Conservation (phyloP, 2,797 vertebrate genomes). For the Gadopsis marmoratus region DNA sequence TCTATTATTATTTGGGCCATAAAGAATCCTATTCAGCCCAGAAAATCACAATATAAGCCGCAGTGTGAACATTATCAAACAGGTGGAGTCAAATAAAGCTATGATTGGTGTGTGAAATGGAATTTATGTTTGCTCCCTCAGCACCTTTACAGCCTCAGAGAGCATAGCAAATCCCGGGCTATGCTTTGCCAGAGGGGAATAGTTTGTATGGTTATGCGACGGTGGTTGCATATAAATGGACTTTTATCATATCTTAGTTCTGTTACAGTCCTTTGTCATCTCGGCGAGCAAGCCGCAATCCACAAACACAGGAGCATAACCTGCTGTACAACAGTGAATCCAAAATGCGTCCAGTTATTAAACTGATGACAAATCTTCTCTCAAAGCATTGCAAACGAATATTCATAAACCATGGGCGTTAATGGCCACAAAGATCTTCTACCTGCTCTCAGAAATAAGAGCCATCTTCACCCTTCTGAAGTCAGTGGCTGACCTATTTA, state of each 20-base stretch:
- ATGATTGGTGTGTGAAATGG: conserved; percentile 72
- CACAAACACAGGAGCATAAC: conserved; percentile 23
- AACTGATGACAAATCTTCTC: conserved; percentile 40
- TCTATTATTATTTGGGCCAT: conserved; percentile 69
- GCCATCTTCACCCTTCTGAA: conserved; percentile 37
- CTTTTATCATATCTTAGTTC: conserved; percentile 65
- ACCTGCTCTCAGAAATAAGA: conserved; percentile 24
- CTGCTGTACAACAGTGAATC: conserved; percentile 9
- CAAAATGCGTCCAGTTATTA: conserved; percentile 32
- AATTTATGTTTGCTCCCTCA: conserved; percentile 75
- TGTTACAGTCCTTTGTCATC: conserved; percentile 50
- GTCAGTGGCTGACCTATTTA: conserved; percentile 66
- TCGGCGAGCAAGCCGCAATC: conserved; percentile 6
- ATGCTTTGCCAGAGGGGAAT: conserved; percentile 59
- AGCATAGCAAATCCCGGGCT: conserved; percentile 43
- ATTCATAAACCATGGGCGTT: conserved; percentile 14
- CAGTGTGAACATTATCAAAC: conserved; percentile 75
- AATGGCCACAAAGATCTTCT: conserved; percentile 33
- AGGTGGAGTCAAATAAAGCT: conserved; percentile 77
- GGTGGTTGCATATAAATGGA: conserved; percentile 77
- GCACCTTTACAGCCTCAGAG: conserved; percentile 68
- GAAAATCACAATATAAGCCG: conserved; percentile 64
- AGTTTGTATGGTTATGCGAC: conserved; percentile 45
- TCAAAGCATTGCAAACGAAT: conserved; percentile 29
- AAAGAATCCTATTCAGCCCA: conserved; percentile 64